Evolutionary conservation across 1,140 invertebrate species (phyloP), one percentile per base, ranked within the genome.

Genomic region (Littorina saxatilis): DNA sequence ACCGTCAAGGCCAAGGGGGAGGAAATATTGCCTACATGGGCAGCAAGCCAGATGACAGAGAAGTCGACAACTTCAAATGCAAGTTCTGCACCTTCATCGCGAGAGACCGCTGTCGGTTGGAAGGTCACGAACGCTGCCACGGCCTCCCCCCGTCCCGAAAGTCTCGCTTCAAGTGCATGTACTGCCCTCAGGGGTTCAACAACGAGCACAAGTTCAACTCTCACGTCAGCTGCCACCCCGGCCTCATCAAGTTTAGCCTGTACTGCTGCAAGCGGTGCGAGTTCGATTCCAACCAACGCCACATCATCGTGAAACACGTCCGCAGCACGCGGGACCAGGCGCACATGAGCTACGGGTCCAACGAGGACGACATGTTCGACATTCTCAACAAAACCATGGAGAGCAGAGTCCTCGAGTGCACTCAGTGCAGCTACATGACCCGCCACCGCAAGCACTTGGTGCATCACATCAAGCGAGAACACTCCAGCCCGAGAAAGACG

Each of bases 151-250:
- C 80, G 0, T 74, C 83, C 1, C 81, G 82, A 17, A 85, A 84
- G 55, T 82, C 84, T 3, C 79, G 83, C 15, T 86, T 86, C 73
- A 83, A 82, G 61, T 86, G 85, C 61, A 82, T 83, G 78, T 86
- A 83, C 68, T 86, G 85, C 43, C 85, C 85, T 23, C 85, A 86
- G 61, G 82, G 85, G 4, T 86, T 86, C 79, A 83, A 86, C 66
- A 83, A 79, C 68, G 76, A 82, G 37, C 50, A 79, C 40, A 86
- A 86, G 70, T 86, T 86, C 70, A 76, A 58, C 40, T 74, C 77
- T 13, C 85, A 86, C 72, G 82, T 86, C 32, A 82, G 77, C 27
- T 86, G 85, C 68, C 85, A 86, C 58, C 85, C 85, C 20, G 85
- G 83, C n/a, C 77, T 84, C 0, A 84, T 84, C 58, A 83, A 84